A percentile compares a stretch with the other conserved stretches of the same genome.
Evolutionary conservation across 2,888 invertebrate genomes (phyloP).

Genomic region (Autographa pulchrina): DNA sequence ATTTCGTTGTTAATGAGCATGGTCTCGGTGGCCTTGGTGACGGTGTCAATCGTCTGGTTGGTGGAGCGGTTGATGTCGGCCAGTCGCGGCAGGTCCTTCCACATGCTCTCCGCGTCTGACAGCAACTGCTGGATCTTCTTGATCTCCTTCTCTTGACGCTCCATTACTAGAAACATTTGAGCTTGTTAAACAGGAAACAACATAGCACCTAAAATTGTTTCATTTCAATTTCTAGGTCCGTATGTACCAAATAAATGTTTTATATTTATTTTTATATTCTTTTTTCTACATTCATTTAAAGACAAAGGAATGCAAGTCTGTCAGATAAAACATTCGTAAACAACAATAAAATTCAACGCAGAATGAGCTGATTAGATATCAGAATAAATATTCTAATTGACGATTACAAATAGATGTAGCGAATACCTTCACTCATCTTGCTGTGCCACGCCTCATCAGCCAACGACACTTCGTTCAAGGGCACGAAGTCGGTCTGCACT

Average conservation of each 20-base stretch:
- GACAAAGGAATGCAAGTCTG: neutral
- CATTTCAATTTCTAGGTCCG: too few species aligned
- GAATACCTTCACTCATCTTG: conserved; percentile 84
- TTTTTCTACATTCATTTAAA: neutral
- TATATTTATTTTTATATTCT: neutral
- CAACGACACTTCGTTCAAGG: conserved; percentile 81
- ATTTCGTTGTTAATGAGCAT: conserved; percentile 80
- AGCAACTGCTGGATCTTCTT: conserved; percentile 79
- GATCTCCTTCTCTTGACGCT: conserved; percentile 83
- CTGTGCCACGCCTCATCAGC: conserved; percentile 87
- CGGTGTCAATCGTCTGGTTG: conserved; percentile 90
- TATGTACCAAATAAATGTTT: too few species aligned
- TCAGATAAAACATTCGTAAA: neutral
- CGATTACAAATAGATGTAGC: neutral
- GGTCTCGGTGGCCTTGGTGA: conserved; percentile 88
- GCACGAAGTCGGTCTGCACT: conserved; percentile 79
- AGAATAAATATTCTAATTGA: neutral
- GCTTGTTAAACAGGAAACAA: neutral
- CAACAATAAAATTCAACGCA: neutral
- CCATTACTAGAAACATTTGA: conserved; percentile 73
- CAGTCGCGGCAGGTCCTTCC: conserved; percentile 86
- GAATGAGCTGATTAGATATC: neutral
- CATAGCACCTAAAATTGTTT: neutral
- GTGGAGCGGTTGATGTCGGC: conserved; percentile 88
- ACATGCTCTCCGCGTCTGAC: conserved; percentile 83